phyloP scores from a whole-genome alignment of 2,888 invertebrate genomes.

The Polietes domitor region DNA sequence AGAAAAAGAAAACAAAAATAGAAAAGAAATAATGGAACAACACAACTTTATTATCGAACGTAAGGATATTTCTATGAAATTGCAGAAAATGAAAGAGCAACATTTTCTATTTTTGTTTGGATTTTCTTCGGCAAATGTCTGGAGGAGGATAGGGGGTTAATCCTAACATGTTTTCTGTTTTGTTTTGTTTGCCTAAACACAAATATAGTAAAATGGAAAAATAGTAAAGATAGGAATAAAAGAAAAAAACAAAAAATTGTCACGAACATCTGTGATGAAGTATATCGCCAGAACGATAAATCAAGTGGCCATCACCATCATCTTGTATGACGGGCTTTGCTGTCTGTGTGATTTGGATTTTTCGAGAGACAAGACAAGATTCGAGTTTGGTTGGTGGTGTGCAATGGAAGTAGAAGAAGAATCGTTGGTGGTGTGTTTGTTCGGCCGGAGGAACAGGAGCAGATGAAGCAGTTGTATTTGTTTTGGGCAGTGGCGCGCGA shows the following conservation, averaged over 20 bases:
- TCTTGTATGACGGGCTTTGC: slow-evolving; percentile 95
- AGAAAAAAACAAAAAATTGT: slow-evolving; percentile 84
- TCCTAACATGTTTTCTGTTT: slow-evolving; percentile 40
- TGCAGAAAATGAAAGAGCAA: slow-evolving; percentile 27
- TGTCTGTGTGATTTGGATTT: slow-evolving; percentile 76
- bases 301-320: slow-evolving; percentile 99
- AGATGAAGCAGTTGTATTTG: slow-evolving; percentile 68
- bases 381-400: slow-evolving; percentile 43
- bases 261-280: slow-evolving; percentile 99
- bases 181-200: slow-evolving; percentile 57
- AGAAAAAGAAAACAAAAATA: slow-evolving; percentile 26
- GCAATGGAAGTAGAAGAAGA: slow-evolving; percentile 16
- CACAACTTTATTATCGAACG: slow-evolving; percentile 30
- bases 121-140: neutral
- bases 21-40: slow-evolving; percentile 11
- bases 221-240: slow-evolving; percentile 68
- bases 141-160: slow-evolving; percentile 1
- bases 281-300: slow-evolving; percentile 99
- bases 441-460: slow-evolving; percentile 59
- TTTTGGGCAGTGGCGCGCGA: slow-evolving; percentile 33
- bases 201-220: slow-evolving; percentile 58
- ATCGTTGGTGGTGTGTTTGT: slow-evolving; percentile 65
- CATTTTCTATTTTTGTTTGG: slow-evolving; percentile 18
- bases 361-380: slow-evolving; percentile 37
- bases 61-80: neutral